These are phyloP conservation scores for Ctenopoma multispine DNA, from an alignment of 2,797 vertebrate species.

Conservation along the genomic window DNA sequence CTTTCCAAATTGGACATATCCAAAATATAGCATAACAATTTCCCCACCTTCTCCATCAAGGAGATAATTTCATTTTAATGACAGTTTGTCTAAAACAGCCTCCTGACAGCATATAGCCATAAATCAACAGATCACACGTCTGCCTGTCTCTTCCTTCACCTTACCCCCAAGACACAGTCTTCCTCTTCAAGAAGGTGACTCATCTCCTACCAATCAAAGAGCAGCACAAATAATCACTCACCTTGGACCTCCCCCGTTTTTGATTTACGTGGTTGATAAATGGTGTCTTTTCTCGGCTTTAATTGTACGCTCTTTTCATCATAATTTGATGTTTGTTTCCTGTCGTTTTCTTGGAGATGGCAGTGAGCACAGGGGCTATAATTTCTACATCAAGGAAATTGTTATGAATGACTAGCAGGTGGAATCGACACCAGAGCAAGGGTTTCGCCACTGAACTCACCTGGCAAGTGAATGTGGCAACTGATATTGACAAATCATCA, in stretches of 20 bases:
- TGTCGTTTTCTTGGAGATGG: constrained; percentile 81
- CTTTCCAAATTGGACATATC: constrained; percentile 54
- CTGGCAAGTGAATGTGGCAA: constrained; percentile 52
- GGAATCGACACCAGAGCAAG: constrained; percentile 67
- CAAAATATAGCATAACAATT: constrained; percentile 72
- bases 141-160: constrained; percentile 85
- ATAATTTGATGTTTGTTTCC: constrained; percentile 88
- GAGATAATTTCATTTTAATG: constrained; percentile 96
- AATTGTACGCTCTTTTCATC: constrained; percentile 86
- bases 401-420: constrained; percentile 83
- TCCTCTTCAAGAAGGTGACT: constrained; percentile 92
- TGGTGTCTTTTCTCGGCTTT: constrained; percentile 81
- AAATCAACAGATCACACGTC: constrained; percentile 95
- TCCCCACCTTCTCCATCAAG: constrained; percentile 84
- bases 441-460: constrained; percentile 51
- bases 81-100: constrained; percentile 90
- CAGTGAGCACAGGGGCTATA: constrained; percentile 73
- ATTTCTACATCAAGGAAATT: constrained; percentile 83
- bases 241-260: constrained; percentile 85
- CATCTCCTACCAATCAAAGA: constrained; percentile 93
- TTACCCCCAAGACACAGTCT: constrained; percentile 94
- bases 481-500: constrained; percentile 60
- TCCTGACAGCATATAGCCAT: constrained; percentile 88
- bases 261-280: constrained; percentile 91
- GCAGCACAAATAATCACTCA: constrained; percentile 88